Evolutionary conservation across 2,797 vertebrate species (phyloP), one percentile per base, ranked within the genome.

Genomic region (Catostomus latipinnis): DNA sequence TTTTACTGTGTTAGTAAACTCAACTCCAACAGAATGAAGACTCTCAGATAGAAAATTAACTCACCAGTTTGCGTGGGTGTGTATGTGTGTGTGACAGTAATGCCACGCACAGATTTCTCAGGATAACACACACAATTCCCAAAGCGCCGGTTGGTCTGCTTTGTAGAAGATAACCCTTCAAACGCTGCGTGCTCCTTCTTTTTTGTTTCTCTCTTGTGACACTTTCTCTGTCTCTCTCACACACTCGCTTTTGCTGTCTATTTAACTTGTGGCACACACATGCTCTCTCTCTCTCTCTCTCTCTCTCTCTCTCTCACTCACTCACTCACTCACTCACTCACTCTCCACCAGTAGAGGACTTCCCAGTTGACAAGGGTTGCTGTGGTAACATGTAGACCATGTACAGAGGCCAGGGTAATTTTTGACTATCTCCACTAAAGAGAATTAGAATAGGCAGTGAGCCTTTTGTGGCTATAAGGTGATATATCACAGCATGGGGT

Each of bases 391-490:
- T 71, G 78, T 71, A 83, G 53, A 78, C 86, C 85, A 77, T 11
- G 83, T 86, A 91, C 84, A 90, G 91, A 92, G 90, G 88, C 77
- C 73, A 74, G 65, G 50, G 86, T 87, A 84, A 85, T 85, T 87
- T 87, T 88, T 85, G 87, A 86, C 90, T 82, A 88, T 87, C 87
- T 85, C 87, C 54, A 66, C 77, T 67, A 73, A 79, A 84, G 82
- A 84, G 83, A 88, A 87, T 88, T 87, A 87, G 85, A 88, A 74
- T 87, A 84, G 88, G 88, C 86, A 84, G 54, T 48, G 79, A 87
- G 83, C 78, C 88, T 78, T 92, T 93, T 92, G 93, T 92, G 91
- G 89, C 82, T 90, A 92, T 90, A 89, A 91, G 92, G 92, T 92
- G 91, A 93, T 93, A 93, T 93, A 93, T 94, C 90, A 93, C 88